These are phyloP conservation scores for Aphis craccivora DNA, from an alignment of 1,140 invertebrate species.

Conservation along the genomic window DNA sequence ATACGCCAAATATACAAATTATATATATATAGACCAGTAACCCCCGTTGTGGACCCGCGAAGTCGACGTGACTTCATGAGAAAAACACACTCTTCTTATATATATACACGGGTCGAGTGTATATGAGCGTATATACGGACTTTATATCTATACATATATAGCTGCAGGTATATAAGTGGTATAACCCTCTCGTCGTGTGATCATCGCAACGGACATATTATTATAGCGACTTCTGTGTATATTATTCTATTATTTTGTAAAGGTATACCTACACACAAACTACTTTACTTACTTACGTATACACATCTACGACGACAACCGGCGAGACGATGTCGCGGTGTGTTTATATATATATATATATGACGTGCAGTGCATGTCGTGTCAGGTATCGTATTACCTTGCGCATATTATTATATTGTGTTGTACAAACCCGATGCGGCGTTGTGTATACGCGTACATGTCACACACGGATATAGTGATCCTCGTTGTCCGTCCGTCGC, in stretches of 20 bases:
- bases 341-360: background rate
- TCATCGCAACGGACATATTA: conserved; percentile 18
- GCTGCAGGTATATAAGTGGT: background rate
- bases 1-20: background rate
- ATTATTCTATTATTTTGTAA: background rate
- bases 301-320: conserved; percentile 11
- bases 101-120: background rate
- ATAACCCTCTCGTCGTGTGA: conserved; percentile 17
- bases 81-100: conserved; percentile 17
- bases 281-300: no score
- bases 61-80: conserved; percentile 42
- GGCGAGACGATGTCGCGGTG: background rate
- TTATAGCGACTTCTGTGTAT: conserved; percentile 6
- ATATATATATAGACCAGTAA: background rate
- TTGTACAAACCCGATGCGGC: no score
- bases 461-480: conserved; percentile 21
- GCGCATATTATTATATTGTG: background rate
- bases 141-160: background rate
- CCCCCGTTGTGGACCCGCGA: conserved; percentile 27
- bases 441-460: background rate
- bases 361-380: background rate
- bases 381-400: conserved; percentile 47
- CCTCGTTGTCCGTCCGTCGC: conserved; percentile 31
- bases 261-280: background rate
- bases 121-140: background rate